These are phyloP conservation scores for Cyclophora punctaria DNA, from an alignment of 2,888 invertebrate genomes.

Conservation along the genomic window DNA sequence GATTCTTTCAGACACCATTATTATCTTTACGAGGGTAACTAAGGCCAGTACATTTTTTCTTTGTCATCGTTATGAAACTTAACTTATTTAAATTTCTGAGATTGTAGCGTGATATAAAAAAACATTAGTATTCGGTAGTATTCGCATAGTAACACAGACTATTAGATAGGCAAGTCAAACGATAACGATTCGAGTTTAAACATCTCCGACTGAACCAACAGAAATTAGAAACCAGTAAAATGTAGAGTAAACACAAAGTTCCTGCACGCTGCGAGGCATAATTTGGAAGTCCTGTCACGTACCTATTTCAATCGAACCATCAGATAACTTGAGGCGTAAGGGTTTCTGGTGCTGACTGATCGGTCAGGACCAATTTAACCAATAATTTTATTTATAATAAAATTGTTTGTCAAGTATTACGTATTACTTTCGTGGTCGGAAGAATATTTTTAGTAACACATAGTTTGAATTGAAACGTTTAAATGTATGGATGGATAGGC, in stretches of 20 bases:
- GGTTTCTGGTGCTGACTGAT: conserved; percentile 24
- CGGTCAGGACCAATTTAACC: conserved; percentile 3
- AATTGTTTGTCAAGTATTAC: not conserved
- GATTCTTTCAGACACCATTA: conserved; percentile 17
- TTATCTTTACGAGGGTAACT: conserved; percentile 9
- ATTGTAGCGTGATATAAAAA: too few relatives aligned
- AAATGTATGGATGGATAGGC: conserved; percentile 3
- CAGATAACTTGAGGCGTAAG: conserved; percentile 38
- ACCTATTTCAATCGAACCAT: conserved; percentile 61
- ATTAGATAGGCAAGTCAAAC: too few relatives aligned
- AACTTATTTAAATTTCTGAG: too few relatives aligned
- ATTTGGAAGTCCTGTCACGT: conserved; percentile 50
- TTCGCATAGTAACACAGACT: too few relatives aligned
- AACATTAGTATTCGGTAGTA: too few relatives aligned
- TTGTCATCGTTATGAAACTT: not conserved
- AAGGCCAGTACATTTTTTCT: not conserved
- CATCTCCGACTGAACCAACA: too few relatives aligned
- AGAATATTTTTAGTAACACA: not conserved
- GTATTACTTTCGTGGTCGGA: not conserved
- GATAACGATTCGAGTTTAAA: too few relatives aligned
- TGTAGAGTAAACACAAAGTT: too few relatives aligned
- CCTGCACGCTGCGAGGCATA: not conserved
- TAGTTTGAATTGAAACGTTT: not conserved
- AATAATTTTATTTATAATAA: not conserved
- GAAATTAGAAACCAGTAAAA: too few relatives aligned